These are phyloP conservation scores for Eumerus sabulonum DNA, from an alignment of 2,888 invertebrate species.

Conservation along the genomic window DNA sequence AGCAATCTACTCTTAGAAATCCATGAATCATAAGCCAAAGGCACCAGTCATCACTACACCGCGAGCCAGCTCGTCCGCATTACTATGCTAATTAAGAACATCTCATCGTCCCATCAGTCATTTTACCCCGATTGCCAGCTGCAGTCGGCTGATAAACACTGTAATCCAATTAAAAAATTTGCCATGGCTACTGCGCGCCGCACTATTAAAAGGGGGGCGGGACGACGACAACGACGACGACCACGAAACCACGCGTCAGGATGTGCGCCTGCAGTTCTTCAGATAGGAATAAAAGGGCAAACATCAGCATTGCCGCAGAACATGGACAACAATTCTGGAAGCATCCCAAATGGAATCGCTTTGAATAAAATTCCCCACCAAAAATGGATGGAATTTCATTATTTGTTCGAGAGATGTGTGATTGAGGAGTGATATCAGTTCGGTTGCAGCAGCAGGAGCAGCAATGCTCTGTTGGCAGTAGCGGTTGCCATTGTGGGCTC, in stretches of 20 bases:
- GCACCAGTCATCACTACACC: too few species aligned
- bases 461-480: background rate
- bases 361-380: slow-evolving; percentile 49
- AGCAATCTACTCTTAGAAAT: too few species aligned
- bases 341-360: slow-evolving; percentile 25
- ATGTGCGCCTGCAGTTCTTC: slow-evolving; percentile 6
- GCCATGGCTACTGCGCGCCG: slow-evolving; percentile 30
- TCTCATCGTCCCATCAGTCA: slow-evolving; percentile 61
- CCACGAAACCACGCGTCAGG: slow-evolving; percentile 10
- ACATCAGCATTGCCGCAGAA: slow-evolving; percentile 33
- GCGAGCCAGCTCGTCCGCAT: slow-evolving; percentile 29
- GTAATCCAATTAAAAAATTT: slow-evolving; percentile 68
- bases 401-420: slow-evolving; percentile 24
- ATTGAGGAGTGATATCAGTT: slow-evolving; percentile 37
- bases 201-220: background rate
- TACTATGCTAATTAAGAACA: slow-evolving; percentile 65
- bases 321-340: background rate
- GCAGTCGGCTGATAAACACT: slow-evolving; percentile 53
- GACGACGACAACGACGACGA: slow-evolving; percentile 2
- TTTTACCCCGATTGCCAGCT: slow-evolving; percentile 45
- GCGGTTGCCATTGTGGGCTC: background rate
- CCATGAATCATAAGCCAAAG: too few species aligned
- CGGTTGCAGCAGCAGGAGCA: background rate
- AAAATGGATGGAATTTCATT: slow-evolving; percentile 63
- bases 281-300: slow-evolving; percentile 11